phyloP scores from a whole-genome alignment of 2,888 invertebrate species.

The Mythimna ferrago region DNA sequence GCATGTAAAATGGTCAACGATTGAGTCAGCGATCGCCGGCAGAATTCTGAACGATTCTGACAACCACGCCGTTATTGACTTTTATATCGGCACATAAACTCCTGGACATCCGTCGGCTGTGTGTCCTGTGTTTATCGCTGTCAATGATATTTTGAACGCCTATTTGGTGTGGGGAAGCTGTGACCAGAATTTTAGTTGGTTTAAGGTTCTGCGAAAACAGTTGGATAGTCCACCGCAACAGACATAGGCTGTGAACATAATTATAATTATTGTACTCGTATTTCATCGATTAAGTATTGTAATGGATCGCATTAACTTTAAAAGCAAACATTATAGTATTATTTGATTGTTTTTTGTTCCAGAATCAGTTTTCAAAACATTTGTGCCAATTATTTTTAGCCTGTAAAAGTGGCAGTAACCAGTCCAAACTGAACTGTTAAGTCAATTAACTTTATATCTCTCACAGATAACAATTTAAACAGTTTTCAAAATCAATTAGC shows the following conservation, averaged over 20 bases:
- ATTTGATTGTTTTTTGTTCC: no score
- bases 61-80: conserved; percentile 70
- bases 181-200: conserved; percentile 25
- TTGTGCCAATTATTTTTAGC: no score
- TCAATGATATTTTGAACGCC: conserved; percentile 47
- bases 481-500: not conserved
- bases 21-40: conserved; percentile 68
- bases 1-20: conserved; percentile 72
- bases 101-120: conserved; percentile 52
- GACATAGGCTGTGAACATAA: not conserved
- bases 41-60: conserved; percentile 73
- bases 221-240: not conserved
- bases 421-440: not conserved
- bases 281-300: no score
- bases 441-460: no score
- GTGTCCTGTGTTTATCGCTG: conserved; percentile 57
- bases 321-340: no score
- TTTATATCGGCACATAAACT: conserved; percentile 64
- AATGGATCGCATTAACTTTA: no score
- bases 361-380: no score
- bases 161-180: conserved; percentile 26
- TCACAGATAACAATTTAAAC: not conserved
- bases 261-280: no score
- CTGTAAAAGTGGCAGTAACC: not conserved
- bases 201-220: not conserved